phyloP scores from a whole-genome alignment of 2,113 vertebrate genomes.

The Stigmatopora nigra region DNA sequence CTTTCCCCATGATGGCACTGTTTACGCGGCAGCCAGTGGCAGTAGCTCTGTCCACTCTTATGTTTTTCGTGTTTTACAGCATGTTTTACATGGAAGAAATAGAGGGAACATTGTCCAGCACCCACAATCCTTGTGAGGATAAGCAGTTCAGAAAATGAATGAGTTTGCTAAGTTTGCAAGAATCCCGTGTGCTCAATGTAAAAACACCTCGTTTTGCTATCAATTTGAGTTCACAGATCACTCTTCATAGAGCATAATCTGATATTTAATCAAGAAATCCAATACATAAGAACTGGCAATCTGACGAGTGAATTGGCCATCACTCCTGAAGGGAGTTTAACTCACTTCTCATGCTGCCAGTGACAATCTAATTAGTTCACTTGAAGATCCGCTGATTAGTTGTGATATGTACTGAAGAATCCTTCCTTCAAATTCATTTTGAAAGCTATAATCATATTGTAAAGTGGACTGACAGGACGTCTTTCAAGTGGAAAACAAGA shows the following conservation, averaged over 20 bases:
- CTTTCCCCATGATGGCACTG: no score
- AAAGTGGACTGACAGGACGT: slow-evolving; percentile 4
- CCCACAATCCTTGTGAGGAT: no score
- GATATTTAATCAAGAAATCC: no score
- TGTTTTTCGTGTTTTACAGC: no score
- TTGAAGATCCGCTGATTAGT: slow-evolving; percentile 6
- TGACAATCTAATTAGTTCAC: slow-evolving; percentile 10
- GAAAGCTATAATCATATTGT: background rate
- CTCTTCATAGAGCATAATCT: background rate
- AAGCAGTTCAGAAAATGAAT: no score
- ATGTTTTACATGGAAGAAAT: no score
- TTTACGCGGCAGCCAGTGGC: no score
- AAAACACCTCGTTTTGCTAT: slow-evolving; percentile 25
- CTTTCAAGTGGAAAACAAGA: slow-evolving; percentile 2
- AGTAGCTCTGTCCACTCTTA: no score
- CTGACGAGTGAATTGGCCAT: background rate
- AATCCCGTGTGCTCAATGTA: background rate
- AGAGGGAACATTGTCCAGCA: no score
- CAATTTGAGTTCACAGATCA: slow-evolving; percentile 15
- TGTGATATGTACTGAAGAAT: slow-evolving; percentile 10
- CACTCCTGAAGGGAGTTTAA: background rate
- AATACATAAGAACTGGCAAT: background rate
- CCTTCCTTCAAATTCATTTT: slow-evolving; percentile 3
- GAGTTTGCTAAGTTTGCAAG: no score
- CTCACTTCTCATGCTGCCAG: background rate